Base-by-base conservation (phyloP, 2,113 vertebrate genomes). In the Athene cunicularia region DNA sequence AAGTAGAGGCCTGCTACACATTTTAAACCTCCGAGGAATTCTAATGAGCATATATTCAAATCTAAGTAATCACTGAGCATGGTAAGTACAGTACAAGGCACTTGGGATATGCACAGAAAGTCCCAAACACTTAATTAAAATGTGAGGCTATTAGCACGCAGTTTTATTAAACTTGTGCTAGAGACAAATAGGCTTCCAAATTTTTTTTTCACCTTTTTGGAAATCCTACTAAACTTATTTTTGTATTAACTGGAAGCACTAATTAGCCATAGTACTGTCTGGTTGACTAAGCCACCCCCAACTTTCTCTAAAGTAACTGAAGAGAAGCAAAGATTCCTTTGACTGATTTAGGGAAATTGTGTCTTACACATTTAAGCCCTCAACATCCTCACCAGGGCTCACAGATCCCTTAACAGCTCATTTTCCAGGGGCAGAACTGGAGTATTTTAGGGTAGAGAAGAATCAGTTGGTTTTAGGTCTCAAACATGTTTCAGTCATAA, bases 121-220 rank as follows among this genome's bases (percentile, higher is more conserved):
- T 90, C 93, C 95, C 32, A n/a, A 75, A 73, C 64, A 84, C 92
- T 98, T 96, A 94, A 91, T 96, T 95, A 93, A 80, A 95, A n/a
- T 32, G 83, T 63, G 93, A 96, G 49, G 74, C 92, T 83, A 96
- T 93, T 96, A 87, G 89, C 95, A 67, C 60, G 41, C 39, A 30
- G 64, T 71, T 68, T 90, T 56, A 97, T 96, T 90, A 97, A 97
- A 86, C 82, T 74, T 94, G 41, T 70, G 77, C 63, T 50, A 17
- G 8, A 28, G 59, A 95, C 72, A 95, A 96, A 94, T 76, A 94
- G 66, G 21, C 62, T 47, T 81, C 92, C 93, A 64, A 32, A 28
- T 86, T 80, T 53, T 27, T 27, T 86, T 18, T 71, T 62, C 43
- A 62, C 64, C 74, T 71, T 90, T 66, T 50, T 80, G 74, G 84